Evolutionary conservation across 35 echinoderm and acorn worm genomes (phyloP).

Genomic region (Lytechinus variegatus): DNA sequence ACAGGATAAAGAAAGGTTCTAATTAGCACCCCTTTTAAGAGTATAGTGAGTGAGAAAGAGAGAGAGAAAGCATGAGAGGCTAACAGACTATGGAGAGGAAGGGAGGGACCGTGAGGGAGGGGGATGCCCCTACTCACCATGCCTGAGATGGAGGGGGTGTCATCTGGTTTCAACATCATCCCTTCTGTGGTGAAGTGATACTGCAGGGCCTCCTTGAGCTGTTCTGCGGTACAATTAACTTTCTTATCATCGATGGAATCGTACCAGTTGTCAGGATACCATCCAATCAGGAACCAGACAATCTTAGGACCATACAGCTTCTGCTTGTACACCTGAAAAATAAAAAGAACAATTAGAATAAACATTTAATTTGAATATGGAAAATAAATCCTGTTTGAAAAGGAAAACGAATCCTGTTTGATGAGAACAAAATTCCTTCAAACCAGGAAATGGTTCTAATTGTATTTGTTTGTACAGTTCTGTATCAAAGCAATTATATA

Average conservation of each 20-base stretch:
- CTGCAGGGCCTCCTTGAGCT: slow-evolving; percentile 86
- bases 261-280: slow-evolving; percentile 99
- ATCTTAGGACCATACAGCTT: slow-evolving; percentile 81
- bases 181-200: slow-evolving; percentile 90
- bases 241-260: slow-evolving; percentile 43
- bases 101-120: background rate
- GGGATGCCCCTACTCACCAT: slow-evolving; percentile 73
- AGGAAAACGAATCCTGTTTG: too few species aligned
- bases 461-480: too few species aligned
- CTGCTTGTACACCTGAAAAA: slow-evolving; percentile 84
- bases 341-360: background rate
- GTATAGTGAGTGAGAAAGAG: too few species aligned
- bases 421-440: too few species aligned
- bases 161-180: slow-evolving; percentile 94
- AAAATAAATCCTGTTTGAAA: too few species aligned
- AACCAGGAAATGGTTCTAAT: too few species aligned
- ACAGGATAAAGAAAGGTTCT: too few species aligned
- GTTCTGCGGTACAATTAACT: slow-evolving; percentile 81
- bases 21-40: too few species aligned
- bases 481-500: too few species aligned
- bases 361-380: too few species aligned
- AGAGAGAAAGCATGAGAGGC: too few species aligned
- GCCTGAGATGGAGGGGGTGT: slow-evolving; percentile 84
- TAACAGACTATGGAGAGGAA: background rate
- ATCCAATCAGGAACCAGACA: slow-evolving; percentile 94